Evolutionary conservation across 2,797 vertebrate genomes (phyloP).

Genomic region (Oceanodroma leucorhoa): DNA sequence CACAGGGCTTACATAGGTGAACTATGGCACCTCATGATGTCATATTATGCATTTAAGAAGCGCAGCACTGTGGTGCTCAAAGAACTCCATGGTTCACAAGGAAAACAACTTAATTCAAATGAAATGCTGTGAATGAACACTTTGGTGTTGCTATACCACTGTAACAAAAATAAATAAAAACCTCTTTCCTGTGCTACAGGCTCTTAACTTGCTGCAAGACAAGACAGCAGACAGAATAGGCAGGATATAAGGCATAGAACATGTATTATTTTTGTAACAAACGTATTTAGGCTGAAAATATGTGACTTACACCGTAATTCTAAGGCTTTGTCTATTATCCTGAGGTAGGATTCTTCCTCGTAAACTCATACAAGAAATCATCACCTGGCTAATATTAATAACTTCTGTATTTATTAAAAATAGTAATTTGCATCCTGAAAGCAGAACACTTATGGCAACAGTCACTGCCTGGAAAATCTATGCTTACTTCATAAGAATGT

Average conservation of each 20-base stretch:
- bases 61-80: accelerated
- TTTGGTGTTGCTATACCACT: background rate
- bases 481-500: background rate
- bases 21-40: background rate
- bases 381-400: background rate
- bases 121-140: background rate
- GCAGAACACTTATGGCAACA: background rate
- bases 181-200: background rate
- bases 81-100: background rate
- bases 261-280: background rate
- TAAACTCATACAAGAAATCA: background rate
- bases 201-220: background rate
- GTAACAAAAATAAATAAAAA: background rate
- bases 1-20: background rate
- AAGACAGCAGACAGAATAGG: background rate
- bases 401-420: background rate
- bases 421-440: background rate
- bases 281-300: background rate
- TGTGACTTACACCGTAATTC: background rate
- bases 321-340: background rate
- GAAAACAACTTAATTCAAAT: background rate
- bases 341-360: background rate
- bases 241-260: background rate
- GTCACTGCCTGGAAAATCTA: background rate
- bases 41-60: background rate